These are phyloP conservation scores for Hyles euphorbiae DNA, from an alignment of 1,140 invertebrate species.

Conservation along the genomic window DNA sequence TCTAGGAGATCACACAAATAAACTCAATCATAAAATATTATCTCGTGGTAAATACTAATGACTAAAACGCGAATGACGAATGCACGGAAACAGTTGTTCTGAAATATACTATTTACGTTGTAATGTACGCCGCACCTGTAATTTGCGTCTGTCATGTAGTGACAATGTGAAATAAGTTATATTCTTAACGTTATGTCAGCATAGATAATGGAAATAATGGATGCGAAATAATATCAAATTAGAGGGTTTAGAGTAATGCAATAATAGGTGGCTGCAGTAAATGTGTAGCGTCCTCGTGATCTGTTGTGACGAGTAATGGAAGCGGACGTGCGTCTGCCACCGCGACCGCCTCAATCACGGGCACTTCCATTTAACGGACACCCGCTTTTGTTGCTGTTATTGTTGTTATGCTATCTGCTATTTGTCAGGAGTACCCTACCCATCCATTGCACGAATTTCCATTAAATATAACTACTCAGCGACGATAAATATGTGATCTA, in stretches of 20 bases:
- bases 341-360: conserved; percentile 11
- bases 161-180: conserved; percentile 63
- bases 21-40: not conserved
- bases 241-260: conserved; percentile 63
- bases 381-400: not conserved
- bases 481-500: no score
- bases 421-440: not conserved
- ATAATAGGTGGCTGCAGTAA: conserved; percentile 47
- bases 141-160: conserved; percentile 53
- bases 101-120: conserved; percentile 41
- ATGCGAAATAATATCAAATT: conserved; percentile 67
- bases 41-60: conserved; percentile 1
- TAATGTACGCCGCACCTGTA: conserved; percentile 49
- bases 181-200: conserved; percentile 56
- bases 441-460: no score
- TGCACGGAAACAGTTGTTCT: conserved; percentile 47
- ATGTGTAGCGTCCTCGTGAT: conserved; percentile 45
- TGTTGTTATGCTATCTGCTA: not conserved
- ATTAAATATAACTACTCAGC: no score
- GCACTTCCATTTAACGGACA: conserved; percentile 10
- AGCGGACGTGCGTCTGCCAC: no score
- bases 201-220: conserved; percentile 69
- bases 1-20: not conserved
- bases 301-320: conserved; percentile 20
- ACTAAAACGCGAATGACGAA: conserved; percentile 23